Evolutionary conservation across 2,888 invertebrate genomes (phyloP).

Genomic region (Plusia festucae): DNA sequence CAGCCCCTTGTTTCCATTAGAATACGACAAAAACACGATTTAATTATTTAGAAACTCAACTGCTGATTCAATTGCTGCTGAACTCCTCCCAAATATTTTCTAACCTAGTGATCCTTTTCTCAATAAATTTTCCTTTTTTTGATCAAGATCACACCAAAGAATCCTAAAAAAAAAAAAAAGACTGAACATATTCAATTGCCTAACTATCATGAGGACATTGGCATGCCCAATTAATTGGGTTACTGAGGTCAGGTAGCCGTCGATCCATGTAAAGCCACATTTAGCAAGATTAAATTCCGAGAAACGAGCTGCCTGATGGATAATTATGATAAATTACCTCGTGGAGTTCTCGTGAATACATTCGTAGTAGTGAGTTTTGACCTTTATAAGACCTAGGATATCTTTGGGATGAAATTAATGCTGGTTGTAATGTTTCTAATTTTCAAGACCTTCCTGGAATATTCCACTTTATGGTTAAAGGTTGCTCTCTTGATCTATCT

Average conservation of each 20-base stretch:
- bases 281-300: conserved; percentile 5
- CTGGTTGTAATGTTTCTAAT: no score
- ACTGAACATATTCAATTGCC: not conserved
- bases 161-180: not conserved
- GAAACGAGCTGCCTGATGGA: conserved; percentile 1
- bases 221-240: conserved; percentile 8
- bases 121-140: no score
- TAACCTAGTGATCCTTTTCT: no score
- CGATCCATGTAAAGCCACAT: conserved; percentile 4
- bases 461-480: no score
- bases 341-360: not conserved
- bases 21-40: no score
- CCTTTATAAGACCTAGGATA: not conserved
- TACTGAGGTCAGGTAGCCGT: conserved; percentile 1
- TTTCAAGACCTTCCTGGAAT: no score
- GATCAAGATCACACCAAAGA: no score
- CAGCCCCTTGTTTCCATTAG: no score
- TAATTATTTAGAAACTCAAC: no score
- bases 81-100: no score
- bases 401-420: not conserved
- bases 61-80: no score
- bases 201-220: not conserved
- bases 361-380: not conserved
- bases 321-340: conserved; percentile 5
- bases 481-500: no score